phyloP scores from a whole-genome alignment of 2,113 vertebrate species.

The Turdus rufiventris region DNA sequence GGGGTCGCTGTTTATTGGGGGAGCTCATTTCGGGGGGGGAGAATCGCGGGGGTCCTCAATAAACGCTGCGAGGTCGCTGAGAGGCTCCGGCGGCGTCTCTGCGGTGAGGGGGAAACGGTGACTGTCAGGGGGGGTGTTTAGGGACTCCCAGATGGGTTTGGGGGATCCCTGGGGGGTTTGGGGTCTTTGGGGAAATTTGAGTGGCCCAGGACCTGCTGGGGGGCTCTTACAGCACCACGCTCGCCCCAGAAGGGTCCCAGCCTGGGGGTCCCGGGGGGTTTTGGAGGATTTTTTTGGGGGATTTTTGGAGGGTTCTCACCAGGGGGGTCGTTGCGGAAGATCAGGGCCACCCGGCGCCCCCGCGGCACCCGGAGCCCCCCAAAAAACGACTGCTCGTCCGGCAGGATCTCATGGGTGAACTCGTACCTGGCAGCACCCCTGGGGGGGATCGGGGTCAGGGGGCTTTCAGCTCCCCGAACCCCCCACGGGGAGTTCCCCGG shows the following conservation, averaged over 20 bases:
- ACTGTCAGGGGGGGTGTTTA: no score
- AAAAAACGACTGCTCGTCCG: not conserved
- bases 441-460: not conserved
- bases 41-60: not conserved
- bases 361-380: not conserved
- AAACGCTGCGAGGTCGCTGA: not conserved
- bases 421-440: not conserved
- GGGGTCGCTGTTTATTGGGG: no score
- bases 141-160: not conserved
- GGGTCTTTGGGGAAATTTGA: not conserved
- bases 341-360: not conserved
- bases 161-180: not conserved
- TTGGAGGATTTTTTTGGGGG: no score
- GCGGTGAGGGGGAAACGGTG: not conserved
- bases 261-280: not conserved
- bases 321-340: not conserved
- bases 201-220: no score
- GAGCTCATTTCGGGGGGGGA: no score
- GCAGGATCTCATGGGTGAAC: not conserved
- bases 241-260: not conserved
- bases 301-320: not conserved
- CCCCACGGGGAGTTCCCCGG: no score
- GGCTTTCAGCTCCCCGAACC: no score
- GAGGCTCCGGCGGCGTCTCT: not conserved
- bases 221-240: not conserved